Percentiles rank a stretch among this genome's conserved stretches.
These are phyloP conservation scores for Pelecanus crispus DNA, from an alignment of 2,113 vertebrate genomes.

Conservation along the genomic window DNA sequence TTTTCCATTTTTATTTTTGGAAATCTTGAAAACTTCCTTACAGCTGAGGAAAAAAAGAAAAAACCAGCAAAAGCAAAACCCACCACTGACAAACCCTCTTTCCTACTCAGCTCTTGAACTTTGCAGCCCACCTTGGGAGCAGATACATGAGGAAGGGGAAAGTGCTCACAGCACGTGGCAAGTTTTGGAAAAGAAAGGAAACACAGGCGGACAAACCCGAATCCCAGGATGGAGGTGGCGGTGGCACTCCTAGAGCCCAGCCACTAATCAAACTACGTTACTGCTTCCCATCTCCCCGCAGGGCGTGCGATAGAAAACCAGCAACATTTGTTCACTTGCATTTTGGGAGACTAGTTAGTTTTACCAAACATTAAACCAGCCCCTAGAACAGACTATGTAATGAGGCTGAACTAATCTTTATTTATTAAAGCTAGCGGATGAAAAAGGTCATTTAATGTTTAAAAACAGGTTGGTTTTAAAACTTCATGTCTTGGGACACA, in stretches of 20 bases:
- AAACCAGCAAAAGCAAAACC: not conserved
- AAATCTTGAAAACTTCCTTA: not conserved
- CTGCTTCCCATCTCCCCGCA: not conserved
- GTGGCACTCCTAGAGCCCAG: not conserved
- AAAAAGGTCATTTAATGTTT: conserved; percentile 72
- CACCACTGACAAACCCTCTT: not conserved
- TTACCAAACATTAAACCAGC: conserved; percentile 32
- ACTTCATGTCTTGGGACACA: conserved; percentile 53
- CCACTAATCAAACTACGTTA: not conserved
- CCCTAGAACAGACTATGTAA: conserved; percentile 40
- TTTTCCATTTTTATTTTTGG: not conserved
- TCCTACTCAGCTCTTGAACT: not conserved
- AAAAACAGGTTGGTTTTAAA: conserved; percentile 68
- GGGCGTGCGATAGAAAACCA: not conserved
- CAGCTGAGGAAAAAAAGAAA: too few species aligned
- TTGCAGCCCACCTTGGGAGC: not conserved
- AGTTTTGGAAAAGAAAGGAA: not conserved
- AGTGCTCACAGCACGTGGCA: not conserved
- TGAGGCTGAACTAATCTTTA: conserved; percentile 58
- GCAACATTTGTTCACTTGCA: not conserved
- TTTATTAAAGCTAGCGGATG: conserved; percentile 58
- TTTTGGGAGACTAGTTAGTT: conserved; percentile 3
- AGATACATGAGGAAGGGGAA: not conserved
- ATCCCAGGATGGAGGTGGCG: not conserved
- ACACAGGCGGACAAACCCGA: not conserved